Evolutionary conservation across 2,797 vertebrate species (phyloP).

Genomic region (Podargus strigoides): DNA sequence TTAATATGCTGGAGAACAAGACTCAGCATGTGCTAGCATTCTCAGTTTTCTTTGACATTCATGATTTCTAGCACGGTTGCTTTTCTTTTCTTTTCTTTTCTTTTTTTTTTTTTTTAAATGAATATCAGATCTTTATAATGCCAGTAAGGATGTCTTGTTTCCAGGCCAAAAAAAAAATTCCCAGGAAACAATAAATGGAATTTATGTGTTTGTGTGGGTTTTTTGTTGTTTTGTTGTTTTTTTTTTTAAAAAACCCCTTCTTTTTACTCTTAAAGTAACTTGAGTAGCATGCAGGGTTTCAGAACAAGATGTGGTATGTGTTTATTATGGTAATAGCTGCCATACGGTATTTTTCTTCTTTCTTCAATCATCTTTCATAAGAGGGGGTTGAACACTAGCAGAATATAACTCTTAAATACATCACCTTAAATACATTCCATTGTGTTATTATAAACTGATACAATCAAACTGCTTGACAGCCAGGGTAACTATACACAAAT

Average conservation of each 20-base stretch:
- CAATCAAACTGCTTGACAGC: not conserved
- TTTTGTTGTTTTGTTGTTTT: too few relatives aligned
- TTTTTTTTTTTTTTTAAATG: not conserved
- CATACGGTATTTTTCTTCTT: not conserved
- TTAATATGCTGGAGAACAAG: not conserved
- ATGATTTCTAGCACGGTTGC: not conserved
- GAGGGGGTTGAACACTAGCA: not conserved
- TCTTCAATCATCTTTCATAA: not conserved
- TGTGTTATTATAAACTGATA: not conserved
- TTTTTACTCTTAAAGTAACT: not conserved
- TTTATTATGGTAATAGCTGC: slow-evolving; percentile 20
- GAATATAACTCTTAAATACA: not conserved
- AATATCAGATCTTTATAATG: not conserved
- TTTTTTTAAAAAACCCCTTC: not conserved
- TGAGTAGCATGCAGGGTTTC: not conserved
- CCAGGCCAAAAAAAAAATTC: not conserved
- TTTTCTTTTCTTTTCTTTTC: not conserved
- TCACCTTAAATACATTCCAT: not conserved
- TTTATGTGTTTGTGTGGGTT: not conserved
- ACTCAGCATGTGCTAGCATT: not conserved
- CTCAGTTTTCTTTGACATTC: slow-evolving; percentile 25
- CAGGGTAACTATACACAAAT: not conserved
- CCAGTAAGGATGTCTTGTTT: not conserved
- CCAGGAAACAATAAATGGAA: not conserved
- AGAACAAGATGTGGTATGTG: not conserved